These are phyloP conservation scores for Drosophila kurseongensis DNA, from an alignment of 1,140 invertebrate species.

Conservation along the genomic window DNA sequence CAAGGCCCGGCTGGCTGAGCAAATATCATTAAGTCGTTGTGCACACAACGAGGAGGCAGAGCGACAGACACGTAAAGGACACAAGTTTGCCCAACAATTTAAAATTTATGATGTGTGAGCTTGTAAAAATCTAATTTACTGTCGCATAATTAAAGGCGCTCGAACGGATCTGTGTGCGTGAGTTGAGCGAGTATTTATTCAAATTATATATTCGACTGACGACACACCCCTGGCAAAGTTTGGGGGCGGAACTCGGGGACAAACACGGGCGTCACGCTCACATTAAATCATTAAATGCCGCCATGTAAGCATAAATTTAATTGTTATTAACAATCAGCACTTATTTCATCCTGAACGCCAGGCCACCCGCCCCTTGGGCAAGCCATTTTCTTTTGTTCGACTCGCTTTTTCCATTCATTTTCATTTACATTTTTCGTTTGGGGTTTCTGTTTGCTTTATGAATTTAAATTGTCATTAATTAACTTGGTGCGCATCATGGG, in stretches of 20 bases:
- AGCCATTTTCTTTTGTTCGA: conserved; percentile 59
- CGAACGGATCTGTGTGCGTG: conserved; percentile 21
- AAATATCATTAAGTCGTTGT: conserved; percentile 74
- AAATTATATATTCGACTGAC: conserved; percentile 57
- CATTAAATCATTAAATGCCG: conserved; percentile 81
- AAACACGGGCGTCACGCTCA: conserved; percentile 55
- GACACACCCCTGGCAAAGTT: conserved; percentile 41
- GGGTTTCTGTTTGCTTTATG: conserved; percentile 79
- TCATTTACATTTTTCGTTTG: conserved; percentile 77
- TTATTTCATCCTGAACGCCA: conserved; percentile 44
- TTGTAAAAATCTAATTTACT: conserved; percentile 81
- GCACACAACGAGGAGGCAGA: conserved; percentile 13
- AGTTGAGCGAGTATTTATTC: conserved; percentile 43
- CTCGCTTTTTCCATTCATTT: conserved; percentile 74
- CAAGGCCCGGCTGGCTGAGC: conserved; percentile 40
- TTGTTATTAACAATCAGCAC: conserved; percentile 82
- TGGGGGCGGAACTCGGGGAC: conserved; percentile 15
- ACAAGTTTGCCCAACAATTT: conserved; percentile 68
- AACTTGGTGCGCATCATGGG: conserved; percentile 50
- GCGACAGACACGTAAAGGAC: conserved; percentile 14
- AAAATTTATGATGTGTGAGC: conserved; percentile 82
- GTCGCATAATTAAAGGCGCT: conserved; percentile 73
- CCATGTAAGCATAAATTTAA: conserved; percentile 82
- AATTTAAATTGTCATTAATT: conserved; percentile 83
- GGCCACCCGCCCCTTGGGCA: not conserved